Percentiles rank a stretch among this genome's conserved stretches.
phyloP scores from a whole-genome alignment of 2,113 vertebrate species.

The Microtus pennsylvanicus region DNA sequence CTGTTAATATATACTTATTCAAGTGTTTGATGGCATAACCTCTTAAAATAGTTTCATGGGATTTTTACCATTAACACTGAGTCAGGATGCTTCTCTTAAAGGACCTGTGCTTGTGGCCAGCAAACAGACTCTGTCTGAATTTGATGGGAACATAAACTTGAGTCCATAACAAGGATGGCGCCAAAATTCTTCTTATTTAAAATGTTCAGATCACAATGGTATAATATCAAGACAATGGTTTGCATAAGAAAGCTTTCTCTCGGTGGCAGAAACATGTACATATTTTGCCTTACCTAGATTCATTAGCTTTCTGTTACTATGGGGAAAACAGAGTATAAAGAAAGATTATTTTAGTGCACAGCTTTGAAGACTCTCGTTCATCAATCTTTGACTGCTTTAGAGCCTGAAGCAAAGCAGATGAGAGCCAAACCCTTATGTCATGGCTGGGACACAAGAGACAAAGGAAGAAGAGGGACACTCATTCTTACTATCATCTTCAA shows the following conservation, averaged over 20 bases:
- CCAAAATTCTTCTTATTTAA: background rate
- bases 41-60: too few relatives aligned
- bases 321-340: background rate
- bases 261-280: background rate
- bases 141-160: background rate
- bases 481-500: background rate
- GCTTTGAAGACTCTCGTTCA: background rate
- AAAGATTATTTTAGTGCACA: background rate
- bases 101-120: too few relatives aligned
- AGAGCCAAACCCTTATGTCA: background rate
- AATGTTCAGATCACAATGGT: background rate
- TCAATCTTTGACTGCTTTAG: background rate
- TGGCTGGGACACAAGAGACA: background rate
- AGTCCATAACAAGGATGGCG: background rate
- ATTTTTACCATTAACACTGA: too few relatives aligned
- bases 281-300: background rate
- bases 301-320: background rate
- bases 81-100: too few relatives aligned
- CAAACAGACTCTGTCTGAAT: too few relatives aligned
- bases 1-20: too few relatives aligned
- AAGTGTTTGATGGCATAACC: too few relatives aligned
- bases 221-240: background rate
- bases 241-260: background rate
- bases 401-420: background rate
- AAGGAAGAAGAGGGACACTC: background rate